Evolutionary conservation across 2,888 invertebrate genomes (phyloP), one percentile per base, ranked within the genome.

Genomic region (Pollenia griseotomentosa): DNA sequence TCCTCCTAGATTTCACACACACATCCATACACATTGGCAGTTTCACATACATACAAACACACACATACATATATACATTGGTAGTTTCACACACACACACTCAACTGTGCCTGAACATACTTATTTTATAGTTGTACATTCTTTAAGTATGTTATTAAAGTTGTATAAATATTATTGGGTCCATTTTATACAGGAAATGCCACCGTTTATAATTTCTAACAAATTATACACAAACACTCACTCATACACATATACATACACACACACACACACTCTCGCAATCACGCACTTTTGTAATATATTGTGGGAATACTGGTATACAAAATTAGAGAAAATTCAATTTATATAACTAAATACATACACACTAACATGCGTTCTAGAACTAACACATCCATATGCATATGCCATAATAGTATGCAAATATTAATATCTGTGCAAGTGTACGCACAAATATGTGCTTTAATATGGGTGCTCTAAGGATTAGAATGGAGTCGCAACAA

Each of bases 101-200:
- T 9, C 53, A 44, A 53, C 23, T 66, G 11, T 59, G 40, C 16
- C 12, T 46, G 42, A 75, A 46, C 70, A 71, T 46, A 55, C 40
- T 16, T 59, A 78, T 78, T 79, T 61, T 59, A 46, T 74, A 61
- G 48, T 53, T 48, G 74, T 65, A 66, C 46, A 68, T 75, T 57
- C 66, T 71, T 82, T 68, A 70, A 75, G 68, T 75, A 70, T 73
- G 14, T 78, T 63, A 83, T 83, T 78, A 71, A 73, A 71, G 51
- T 73, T 80, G 61, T 65, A 75, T 55, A 46, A 59, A 53, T 70
- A 73, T 73, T 79, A 79, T 68, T 82, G 61, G 57, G 70, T 55
- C 63, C 82, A 79, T 83, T 53, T 79, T 74, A 68, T 75, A 19
- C 68, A 68, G 82, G 82, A 82, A 73, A 73, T 51, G 75, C 65